phyloP scores from a whole-genome alignment of 37 sponge, comb jelly and placozoan genomes.

The Corticium candelabrum region DNA sequence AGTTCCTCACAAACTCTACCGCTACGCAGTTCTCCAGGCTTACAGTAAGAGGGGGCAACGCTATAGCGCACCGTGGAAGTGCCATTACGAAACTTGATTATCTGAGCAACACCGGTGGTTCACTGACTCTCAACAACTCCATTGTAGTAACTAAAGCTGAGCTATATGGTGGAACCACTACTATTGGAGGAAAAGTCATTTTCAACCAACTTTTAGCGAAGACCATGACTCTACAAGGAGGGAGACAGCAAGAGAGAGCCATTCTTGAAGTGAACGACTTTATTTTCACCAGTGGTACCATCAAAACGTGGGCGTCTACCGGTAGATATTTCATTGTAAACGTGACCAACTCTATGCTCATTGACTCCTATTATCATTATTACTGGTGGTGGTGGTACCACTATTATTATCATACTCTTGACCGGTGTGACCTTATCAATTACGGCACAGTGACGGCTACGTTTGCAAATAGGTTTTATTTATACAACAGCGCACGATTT shows the following conservation, averaged over 20 bases:
- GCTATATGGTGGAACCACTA: no score
- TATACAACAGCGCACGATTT: background rate
- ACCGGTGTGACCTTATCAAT: background rate
- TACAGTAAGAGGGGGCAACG: no score
- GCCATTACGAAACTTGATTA: no score
- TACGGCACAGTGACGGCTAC: background rate
- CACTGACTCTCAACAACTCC: no score
- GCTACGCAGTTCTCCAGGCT: no score
- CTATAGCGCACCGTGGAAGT: no score
- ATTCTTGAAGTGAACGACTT: background rate
- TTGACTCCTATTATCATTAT: background rate
- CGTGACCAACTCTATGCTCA: background rate
- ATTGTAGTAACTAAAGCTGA: no score
- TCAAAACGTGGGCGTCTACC: background rate
- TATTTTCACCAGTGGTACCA: background rate
- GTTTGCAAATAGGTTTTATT: background rate
- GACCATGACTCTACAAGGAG: background rate
- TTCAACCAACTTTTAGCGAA: no score
- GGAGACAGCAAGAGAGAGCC: background rate
- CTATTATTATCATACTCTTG: background rate
- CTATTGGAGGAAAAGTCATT: no score
- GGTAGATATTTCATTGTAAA: background rate
- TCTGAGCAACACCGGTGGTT: no score
- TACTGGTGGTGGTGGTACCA: background rate
- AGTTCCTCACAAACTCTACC: background rate